Evolutionary conservation across 2,113 vertebrate genomes (phyloP).

Genomic region (Tichodroma muraria): DNA sequence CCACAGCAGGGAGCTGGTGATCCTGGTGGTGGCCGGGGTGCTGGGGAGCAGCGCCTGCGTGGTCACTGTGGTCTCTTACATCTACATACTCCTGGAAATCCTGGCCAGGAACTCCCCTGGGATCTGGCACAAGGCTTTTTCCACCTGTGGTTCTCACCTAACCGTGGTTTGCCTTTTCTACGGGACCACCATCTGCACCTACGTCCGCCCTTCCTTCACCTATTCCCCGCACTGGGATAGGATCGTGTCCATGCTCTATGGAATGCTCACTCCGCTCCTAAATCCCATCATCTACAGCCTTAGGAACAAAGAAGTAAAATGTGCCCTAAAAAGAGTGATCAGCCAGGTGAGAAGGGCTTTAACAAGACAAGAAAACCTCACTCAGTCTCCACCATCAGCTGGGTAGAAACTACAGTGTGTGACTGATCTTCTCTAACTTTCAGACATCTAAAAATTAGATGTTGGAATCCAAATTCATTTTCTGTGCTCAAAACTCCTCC

Average conservation of each 20-base stretch:
- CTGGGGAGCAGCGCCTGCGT: neutral
- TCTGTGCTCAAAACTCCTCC: neutral
- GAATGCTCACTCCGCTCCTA: constrained; percentile 52
- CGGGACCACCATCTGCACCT: constrained; percentile 34
- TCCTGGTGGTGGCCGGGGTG: neutral
- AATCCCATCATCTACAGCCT: constrained; percentile 59
- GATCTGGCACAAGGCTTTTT: constrained; percentile 44
- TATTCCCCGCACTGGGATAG: neutral
- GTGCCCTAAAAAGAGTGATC: neutral
- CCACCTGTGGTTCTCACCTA: constrained; percentile 58
- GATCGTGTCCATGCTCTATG: constrained; percentile 36
- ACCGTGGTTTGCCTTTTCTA: constrained; percentile 51
- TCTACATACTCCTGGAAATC: constrained; percentile 3
- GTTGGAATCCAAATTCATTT: neutral
- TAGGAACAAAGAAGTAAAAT: constrained; percentile 52
- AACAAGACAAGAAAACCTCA: neutral
- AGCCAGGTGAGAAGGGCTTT: neutral
- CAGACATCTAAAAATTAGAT: neutral
- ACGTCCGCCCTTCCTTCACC: constrained; percentile 6
- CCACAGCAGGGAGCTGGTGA: neutral
- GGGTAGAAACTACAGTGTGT: neutral
- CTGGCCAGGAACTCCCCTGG: neutral
- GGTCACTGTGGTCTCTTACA: constrained; percentile 1
- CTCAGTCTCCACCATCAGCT: neutral
- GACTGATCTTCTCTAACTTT: neutral